Base-by-base conservation (phyloP, 2,797 vertebrate genomes). In the Morelia viridis region DNA sequence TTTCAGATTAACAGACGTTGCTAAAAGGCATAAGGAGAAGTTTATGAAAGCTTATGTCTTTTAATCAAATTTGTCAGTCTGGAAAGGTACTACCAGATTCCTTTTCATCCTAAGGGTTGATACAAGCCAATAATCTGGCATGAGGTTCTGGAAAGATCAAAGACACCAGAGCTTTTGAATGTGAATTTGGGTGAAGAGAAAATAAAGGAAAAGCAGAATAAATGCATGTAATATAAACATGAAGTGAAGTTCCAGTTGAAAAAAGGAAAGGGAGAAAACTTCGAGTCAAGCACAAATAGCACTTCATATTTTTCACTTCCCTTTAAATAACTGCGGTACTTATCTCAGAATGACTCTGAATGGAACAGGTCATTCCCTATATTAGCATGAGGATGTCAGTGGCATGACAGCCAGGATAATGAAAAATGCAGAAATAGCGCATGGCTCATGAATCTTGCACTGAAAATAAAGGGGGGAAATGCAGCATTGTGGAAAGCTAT, bases 401-500 rank as follows among this genome's bases (percentile, higher is more conserved):
- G 92, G 83, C 91, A 35, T 95, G 85, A 96, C 68, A 95, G 87
- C 3, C 8, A 26, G 85, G 76, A 96, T 93, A 96, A 96, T 95
- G 91, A 96, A 97, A 96, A 96, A 95, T 80, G 71, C 46, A 95
- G 88, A 95, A 91, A 94, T 62, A 95, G 92, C 91, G 88, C 4
- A 93, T 13, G 88, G 68, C 11, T 94, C 60, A 93, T 94, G 68
- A 96, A 96, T 92, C 31, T 94, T 28, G 0, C 24, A 94, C 90
- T 84, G 1, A 95, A 92, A 95, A 93, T 92, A 86, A 92, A 64
- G 57, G 41, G 68, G 11, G 26, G 35, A 89, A 62, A 46, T 1
- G 12, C 10, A 93, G 92, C 85, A 8, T 15, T 68, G 1, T 9
- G 0, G 26, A 93, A 95, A 93, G 24, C 92, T 22, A 0, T 71